phyloP scores from a whole-genome alignment of 2,888 invertebrate genomes.

The Pasiphila rectangulata region DNA sequence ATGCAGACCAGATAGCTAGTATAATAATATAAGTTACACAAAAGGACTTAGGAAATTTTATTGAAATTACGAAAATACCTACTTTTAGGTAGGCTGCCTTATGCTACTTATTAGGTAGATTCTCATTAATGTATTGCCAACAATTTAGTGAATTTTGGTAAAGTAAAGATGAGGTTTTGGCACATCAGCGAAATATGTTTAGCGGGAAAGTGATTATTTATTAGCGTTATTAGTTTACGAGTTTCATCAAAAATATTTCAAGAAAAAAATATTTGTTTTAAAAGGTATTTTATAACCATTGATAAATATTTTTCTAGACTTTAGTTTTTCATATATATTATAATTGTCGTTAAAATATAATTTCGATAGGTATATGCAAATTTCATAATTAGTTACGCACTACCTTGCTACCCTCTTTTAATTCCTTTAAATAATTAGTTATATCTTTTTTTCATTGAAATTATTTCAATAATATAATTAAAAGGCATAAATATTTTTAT shows the following conservation, averaged over 20 bases:
- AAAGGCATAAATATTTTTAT: conserved; percentile 43
- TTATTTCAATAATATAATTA: conserved; percentile 10
- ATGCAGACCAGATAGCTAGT: conserved; percentile 50
- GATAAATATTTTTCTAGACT: conserved; percentile 3
- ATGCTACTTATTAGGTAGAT: conserved; percentile 33
- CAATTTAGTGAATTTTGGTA: conserved; percentile 38
- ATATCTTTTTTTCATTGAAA: conserved; percentile 19
- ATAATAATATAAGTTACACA: conserved; percentile 36
- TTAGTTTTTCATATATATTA: neutral
- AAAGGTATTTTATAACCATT: conserved; percentile 1
- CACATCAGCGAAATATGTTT: conserved; percentile 43
- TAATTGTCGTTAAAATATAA: conserved; percentile 3
- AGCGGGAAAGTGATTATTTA: conserved; percentile 17
- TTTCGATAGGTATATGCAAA: neutral
- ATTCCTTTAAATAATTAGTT: conserved; percentile 15
- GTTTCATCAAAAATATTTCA: conserved; percentile 7
- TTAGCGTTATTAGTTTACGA: conserved; percentile 3
- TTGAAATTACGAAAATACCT: conserved; percentile 33
- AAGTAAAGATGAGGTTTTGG: conserved; percentile 55
- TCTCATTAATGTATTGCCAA: conserved; percentile 44
- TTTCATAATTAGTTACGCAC: conserved; percentile 2
- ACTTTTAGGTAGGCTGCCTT: conserved; percentile 28
- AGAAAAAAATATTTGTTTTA: neutral
- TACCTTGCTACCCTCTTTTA: conserved; percentile 6
- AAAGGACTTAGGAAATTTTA: conserved; percentile 35